Evolutionary conservation across 2,797 vertebrate species (phyloP).

Genomic region (Macroramphosus scolopax): DNA sequence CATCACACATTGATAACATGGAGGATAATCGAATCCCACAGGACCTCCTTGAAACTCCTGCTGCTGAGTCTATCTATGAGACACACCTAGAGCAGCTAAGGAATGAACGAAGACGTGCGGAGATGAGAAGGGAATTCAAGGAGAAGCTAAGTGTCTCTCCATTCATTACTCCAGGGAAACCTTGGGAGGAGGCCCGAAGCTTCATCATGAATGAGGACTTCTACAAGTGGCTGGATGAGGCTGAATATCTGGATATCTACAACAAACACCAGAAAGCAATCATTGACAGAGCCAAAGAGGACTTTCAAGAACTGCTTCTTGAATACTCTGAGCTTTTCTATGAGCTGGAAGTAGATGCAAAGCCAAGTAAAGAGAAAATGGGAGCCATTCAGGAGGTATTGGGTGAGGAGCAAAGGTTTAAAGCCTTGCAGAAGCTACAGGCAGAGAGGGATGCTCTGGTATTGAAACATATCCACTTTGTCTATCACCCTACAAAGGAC

Average conservation of each 20-base stretch:
- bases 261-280: conserved; percentile 94
- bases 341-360: conserved; percentile 95
- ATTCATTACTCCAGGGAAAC: conserved; percentile 94
- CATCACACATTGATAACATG: conserved; percentile 85
- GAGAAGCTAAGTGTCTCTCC: conserved; percentile 88
- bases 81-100: conserved; percentile 87
- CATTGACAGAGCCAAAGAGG: conserved; percentile 94
- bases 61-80: conserved; percentile 84
- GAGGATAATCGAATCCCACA: conserved; percentile 92
- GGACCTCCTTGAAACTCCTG: conserved; percentile 87
- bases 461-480: conserved; percentile 97
- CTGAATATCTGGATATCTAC: conserved; percentile 92
- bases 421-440: conserved; percentile 93
- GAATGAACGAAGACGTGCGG: conserved; percentile 85
- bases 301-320: conserved; percentile 94
- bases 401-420: conserved; percentile 94
- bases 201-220: conserved; percentile 98
- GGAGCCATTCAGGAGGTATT: conserved; percentile 94
- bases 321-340: conserved; percentile 98
- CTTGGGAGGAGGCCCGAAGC: conserved; percentile 96
- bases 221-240: conserved; percentile 93
- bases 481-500: conserved; percentile 96
- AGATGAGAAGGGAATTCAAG: conserved; percentile 90
- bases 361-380: conserved; percentile 99
- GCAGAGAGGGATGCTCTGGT: conserved; percentile 94